Conservation (phyloP, 2,113 vertebrate genomes). For the Barnardius zonarius region DNA sequence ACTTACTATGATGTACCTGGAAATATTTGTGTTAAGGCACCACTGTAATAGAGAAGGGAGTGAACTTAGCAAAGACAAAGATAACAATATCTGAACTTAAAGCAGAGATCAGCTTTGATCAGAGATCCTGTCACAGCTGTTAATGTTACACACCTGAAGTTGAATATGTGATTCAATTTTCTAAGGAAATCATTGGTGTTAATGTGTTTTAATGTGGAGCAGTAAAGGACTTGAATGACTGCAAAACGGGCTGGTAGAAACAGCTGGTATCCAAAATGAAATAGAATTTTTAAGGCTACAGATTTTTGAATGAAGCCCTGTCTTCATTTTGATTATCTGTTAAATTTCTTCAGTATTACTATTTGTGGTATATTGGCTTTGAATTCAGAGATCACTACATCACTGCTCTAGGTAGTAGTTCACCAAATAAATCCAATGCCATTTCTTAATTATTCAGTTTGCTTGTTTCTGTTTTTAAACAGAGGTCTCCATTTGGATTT, state of each 20-base stretch:
- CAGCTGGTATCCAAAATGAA: neutral
- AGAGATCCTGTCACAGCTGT: neutral
- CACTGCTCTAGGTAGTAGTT: neutral
- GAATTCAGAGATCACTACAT: neutral
- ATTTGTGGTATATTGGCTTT: neutral
- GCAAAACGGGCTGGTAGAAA: neutral
- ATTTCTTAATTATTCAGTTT: neutral
- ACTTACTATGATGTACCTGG: neutral
- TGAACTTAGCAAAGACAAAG: neutral
- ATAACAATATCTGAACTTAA: neutral
- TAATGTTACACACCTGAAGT: neutral
- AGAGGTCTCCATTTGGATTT: constrained; percentile 92
- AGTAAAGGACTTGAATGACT: neutral
- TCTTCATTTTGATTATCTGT: neutral
- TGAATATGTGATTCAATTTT: neutral
- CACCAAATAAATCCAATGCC: neutral
- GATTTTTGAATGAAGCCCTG: neutral
- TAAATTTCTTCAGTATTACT: neutral
- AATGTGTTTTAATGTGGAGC: neutral
- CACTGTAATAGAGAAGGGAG: neutral
- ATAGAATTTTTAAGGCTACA: neutral
- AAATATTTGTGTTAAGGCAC: neutral
- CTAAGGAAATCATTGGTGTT: neutral
- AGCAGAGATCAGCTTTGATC: neutral
- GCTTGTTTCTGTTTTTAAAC: constrained; percentile 7